Evolutionary conservation across 1,140 invertebrate genomes (phyloP), one percentile per base, ranked within the genome.

Genomic region (Drosophila grimshawi): DNA sequence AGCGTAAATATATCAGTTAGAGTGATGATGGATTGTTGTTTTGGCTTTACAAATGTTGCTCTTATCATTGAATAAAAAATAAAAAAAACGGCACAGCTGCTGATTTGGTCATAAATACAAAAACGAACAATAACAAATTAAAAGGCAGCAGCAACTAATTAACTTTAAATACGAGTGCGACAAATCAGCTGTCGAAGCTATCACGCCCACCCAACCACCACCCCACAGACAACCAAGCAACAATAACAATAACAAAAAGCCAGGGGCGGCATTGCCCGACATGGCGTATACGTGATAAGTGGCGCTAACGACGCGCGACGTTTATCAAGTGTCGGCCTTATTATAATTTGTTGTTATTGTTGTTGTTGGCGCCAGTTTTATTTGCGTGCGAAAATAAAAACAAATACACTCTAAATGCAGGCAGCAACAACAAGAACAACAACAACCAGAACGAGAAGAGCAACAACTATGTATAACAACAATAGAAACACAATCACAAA

Each of bases 211-310:
- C 52, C 67, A 75, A 10, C 35, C 29, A 4, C 33, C 33, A 33
- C 4, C 30, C 29, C n/a, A 51, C 7, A 30, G 29, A 30, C 48
- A 32, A 30, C 30, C 8, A 3, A 11, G n/a, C 11, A 35, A 7
- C 8, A 43, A 3, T 19, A 8, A 39, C 45, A 57, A 10, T 37
- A 35, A 45, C 30, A 39, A n/a, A 27, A 27, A 4, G 35, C 19
- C 55, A 61, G 63, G 56, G 63, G 70, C 64, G 64, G 56, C 70
- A 73, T 57, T 64, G 65, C 62, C 66, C 80, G 80, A 86, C 85
- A 80, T 80, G 85, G 80, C 83, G 85, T 88, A 88, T 88, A 88
- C 83, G 83, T 88, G 83, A 88, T 88, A 88, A 88, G 83, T 88
- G 83, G 83, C 83, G 83, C 85, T 88, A 88, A 88, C 80, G 85